Percentiles rank a stretch among this genome's conserved stretches.
phyloP scores from a whole-genome alignment of 2,113 vertebrate genomes.

The Falco punctatus region DNA sequence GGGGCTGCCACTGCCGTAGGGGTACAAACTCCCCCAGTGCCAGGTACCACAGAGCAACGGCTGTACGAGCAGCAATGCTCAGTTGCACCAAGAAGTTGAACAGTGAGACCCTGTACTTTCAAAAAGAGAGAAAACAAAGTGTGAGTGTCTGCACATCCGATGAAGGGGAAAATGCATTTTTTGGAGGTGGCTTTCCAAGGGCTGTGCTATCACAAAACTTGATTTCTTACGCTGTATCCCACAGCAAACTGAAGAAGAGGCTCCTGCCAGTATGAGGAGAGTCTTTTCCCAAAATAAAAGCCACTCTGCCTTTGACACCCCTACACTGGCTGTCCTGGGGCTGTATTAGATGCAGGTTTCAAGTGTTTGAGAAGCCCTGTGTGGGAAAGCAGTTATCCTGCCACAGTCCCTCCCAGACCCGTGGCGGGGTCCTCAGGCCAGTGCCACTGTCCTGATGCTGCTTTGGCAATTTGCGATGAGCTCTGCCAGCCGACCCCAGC shows the following conservation, averaged over 20 bases:
- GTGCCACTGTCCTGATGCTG: background rate
- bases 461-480: background rate
- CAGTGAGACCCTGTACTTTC: background rate
- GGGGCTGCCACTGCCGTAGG: background rate
- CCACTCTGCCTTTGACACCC: background rate
- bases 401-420: fast-evolving
- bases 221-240: background rate
- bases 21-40: fast-evolving
- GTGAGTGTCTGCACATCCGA: background rate
- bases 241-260: background rate
- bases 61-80: fast-evolving
- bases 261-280: background rate
- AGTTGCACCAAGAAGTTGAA: background rate
- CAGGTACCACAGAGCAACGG: fast-evolving
- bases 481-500: background rate
- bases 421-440: fast-evolving
- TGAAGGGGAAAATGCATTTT: background rate
- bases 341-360: background rate
- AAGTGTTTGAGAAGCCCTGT: background rate
- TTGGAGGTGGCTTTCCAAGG: background rate
- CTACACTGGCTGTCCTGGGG: background rate
- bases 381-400: background rate
- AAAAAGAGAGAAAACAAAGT: background rate
- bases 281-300: background rate
- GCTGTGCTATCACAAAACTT: background rate